These are phyloP conservation scores for Actias luna DNA, from an alignment of 2,888 invertebrate species.

Conservation along the genomic window DNA sequence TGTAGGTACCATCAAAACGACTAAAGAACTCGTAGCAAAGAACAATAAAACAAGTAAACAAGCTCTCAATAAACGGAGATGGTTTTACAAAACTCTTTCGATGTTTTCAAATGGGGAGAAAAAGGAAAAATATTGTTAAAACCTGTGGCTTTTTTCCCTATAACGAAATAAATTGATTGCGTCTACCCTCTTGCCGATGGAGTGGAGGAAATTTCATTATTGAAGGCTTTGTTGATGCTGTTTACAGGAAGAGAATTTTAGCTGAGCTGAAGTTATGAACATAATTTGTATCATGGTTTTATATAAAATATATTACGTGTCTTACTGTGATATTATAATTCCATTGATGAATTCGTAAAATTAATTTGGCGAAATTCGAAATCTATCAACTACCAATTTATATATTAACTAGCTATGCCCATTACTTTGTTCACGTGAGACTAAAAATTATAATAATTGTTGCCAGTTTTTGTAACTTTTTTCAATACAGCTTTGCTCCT, in stretches of 20 bases:
- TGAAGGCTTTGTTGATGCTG: slow-evolving; percentile 25
- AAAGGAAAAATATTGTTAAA: slow-evolving; percentile 17
- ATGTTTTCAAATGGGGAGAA: slow-evolving; percentile 7
- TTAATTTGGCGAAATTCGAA: neutral
- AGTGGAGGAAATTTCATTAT: slow-evolving; percentile 29
- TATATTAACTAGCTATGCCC: too few relatives aligned
- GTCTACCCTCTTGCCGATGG: slow-evolving; percentile 22
- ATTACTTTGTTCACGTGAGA: too few relatives aligned
- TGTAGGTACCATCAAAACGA: too few relatives aligned
- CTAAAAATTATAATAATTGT: too few relatives aligned
- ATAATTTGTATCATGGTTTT: neutral
- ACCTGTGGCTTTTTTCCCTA: slow-evolving; percentile 24
- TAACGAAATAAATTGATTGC: slow-evolving; percentile 32
- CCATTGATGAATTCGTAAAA: neutral
- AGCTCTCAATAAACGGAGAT: slow-evolving; percentile 5
- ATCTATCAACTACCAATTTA: too few relatives aligned
- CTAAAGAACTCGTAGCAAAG: neutral
- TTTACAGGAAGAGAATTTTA: slow-evolving; percentile 21
- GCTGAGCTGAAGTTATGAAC: slow-evolving; percentile 4
- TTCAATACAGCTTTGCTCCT: too few relatives aligned
- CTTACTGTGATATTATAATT: neutral
- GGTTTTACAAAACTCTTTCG: slow-evolving; percentile 12
- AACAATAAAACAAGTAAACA: slow-evolving; percentile 7
- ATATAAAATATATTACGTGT: neutral
- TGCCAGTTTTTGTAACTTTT: too few relatives aligned